Base-by-base conservation (phyloP, 2,113 vertebrate genomes). In the Laterallus jamaicensis region DNA sequence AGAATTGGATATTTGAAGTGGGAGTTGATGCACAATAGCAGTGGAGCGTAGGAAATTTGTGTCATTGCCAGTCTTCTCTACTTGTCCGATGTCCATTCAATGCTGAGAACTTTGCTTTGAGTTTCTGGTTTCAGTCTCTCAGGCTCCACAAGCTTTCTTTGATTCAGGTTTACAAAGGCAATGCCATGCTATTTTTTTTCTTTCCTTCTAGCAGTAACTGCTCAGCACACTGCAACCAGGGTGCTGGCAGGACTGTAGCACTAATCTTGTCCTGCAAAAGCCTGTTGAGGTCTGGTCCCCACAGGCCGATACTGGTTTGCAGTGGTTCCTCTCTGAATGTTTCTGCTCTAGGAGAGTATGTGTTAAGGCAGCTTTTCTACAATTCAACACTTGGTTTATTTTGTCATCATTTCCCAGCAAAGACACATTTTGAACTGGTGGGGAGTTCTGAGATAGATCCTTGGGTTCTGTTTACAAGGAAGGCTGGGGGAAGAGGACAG, bases 21-120 rank as follows among this genome's bases (percentile, higher is more conserved):
- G 52, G n/a, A 70, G 37, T 29, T 5, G 0, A 59, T 4, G 7
- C n/a, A 39, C 28, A 63, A 11, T 12, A 47, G 21, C 1, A 2
- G 25, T 20, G 20, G 28, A 60, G 7, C 2, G 6, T 12, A 35
- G 32, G 39, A 73, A 44, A 56, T 79, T 58, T 32, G 6, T 85
- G 50, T 56, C 15, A 6, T 28, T 68, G 42, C 18, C 44, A n/a
- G 29, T 39, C 15, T 63, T 63, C 39, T 55, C 55, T 75, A 32
- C 37, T 74, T 84, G 29, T 20, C 32, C 31, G 15, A 7, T 15
- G 12, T 73, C 54, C 44, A 6, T 42, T 82, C 67, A 47, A 75
- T 67, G 42, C 37, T 63, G 52, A 78, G 28, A 39, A 4, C 28
- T 84, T 80, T 42, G 24, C 8, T 87, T 60, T 91, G 37, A 37